Evolutionary conservation across 2,113 vertebrate species (phyloP).

Genomic region (Aspidoscelis tigris): DNA sequence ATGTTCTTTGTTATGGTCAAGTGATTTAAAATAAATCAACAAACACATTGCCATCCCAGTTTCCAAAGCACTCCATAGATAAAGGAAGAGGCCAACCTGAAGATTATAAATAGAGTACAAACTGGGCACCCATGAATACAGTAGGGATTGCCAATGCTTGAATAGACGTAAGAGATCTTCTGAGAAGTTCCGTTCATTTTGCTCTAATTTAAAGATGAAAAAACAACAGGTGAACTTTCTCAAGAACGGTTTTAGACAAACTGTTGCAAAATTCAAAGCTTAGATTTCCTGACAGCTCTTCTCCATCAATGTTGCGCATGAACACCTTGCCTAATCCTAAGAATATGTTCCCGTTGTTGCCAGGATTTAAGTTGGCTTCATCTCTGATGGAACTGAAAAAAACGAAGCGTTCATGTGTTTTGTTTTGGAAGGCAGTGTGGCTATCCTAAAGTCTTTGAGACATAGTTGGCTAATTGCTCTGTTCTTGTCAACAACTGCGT

Average conservation of each 20-base stretch:
- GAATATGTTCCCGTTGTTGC: neutral
- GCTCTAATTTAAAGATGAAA: neutral
- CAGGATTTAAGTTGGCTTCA: neutral
- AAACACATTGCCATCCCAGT: neutral
- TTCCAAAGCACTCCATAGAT: neutral
- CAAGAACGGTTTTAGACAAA: neutral
- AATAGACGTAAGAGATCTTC: neutral
- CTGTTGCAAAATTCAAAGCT: neutral
- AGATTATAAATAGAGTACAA: too few species aligned
- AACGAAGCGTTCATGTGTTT: neutral
- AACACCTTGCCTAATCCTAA: constrained; percentile 1
- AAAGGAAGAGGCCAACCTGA: neutral
- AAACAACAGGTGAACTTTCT: constrained; percentile 8
- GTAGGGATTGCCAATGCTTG: neutral
- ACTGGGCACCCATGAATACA: neutral
- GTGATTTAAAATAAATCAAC: neutral
- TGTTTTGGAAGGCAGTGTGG: neutral
- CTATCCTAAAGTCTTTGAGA: neutral
- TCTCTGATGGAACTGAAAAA: neutral
- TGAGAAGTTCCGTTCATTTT: neutral
- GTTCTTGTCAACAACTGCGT: constrained; percentile 7
- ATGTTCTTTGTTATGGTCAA: neutral
- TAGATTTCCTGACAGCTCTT: neutral
- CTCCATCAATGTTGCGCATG: neutral
- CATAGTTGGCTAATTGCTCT: neutral